Conservation (phyloP, 2,888 invertebrate species). For the Stomorhina lunata region DNA sequence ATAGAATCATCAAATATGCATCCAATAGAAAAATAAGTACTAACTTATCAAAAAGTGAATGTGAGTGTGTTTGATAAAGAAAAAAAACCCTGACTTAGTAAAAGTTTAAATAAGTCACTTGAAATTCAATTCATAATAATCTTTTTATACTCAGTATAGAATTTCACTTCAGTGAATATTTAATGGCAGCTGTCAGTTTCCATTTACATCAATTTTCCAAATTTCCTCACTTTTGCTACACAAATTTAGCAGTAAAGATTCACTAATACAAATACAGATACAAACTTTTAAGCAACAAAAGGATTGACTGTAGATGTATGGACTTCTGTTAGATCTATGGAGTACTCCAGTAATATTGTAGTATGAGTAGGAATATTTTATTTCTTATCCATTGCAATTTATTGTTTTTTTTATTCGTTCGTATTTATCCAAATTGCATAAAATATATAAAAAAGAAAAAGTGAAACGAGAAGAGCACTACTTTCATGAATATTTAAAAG, state of each 20-base stretch:
- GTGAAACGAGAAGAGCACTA: background rate
- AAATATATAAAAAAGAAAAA: background rate
- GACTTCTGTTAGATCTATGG: background rate
- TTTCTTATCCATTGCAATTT: slow-evolving; percentile 33
- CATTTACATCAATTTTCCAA: slow-evolving; percentile 25
- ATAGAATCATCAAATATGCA: slow-evolving; percentile 30
- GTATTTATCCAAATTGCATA: background rate
- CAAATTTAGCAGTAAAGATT: background rate
- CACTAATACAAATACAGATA: background rate
- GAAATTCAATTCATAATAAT: slow-evolving; percentile 51
- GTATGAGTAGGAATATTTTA: background rate
- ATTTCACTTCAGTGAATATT: slow-evolving; percentile 33
- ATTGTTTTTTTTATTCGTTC: background rate
- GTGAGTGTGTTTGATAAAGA: background rate
- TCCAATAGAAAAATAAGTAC: background rate
- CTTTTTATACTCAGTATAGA: background rate
- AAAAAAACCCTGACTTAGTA: background rate
- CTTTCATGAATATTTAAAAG: slow-evolving; percentile 64
- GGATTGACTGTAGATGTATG: slow-evolving; percentile 4
- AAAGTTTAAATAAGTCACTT: slow-evolving; percentile 51
- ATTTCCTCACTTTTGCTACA: background rate
- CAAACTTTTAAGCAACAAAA: slow-evolving; percentile 24
- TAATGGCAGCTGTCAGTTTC: slow-evolving; percentile 49
- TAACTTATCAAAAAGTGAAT: background rate
- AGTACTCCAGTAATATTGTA: too few species aligned